Base-by-base conservation (phyloP, 2,888 invertebrate species). In the Taenaris catops region DNA sequence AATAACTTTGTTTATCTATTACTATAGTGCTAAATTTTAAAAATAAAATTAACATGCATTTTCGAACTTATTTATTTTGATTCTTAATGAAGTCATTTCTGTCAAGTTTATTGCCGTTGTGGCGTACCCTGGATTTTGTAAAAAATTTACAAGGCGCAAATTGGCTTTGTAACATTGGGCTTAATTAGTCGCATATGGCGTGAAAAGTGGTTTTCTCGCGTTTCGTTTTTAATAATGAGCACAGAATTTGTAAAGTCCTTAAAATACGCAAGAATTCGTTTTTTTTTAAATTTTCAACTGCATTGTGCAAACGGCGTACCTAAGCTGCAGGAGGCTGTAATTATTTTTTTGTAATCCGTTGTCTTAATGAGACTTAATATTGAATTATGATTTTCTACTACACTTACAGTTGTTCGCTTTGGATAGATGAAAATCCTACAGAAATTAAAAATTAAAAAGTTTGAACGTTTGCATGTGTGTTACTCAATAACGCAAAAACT, bases 61-160 rank as follows among this genome's bases (percentile, higher is more conserved):
- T n/a, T n/a, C n/a, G n/a, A n/a, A n/a, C n/a, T n/a, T n/a, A n/a
- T n/a, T n/a, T n/a, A n/a, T n/a, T n/a, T n/a, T n/a, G 74, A 76
- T 76, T 61, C 63, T 72, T 86, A 86, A 84, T 86, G 83, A 84
- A 84, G 75, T 70, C 71, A 72, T 86, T 86, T 78, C 57, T 66
- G 83, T 84, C 84, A 81, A 69, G 67, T 83, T 83, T 84, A 83
- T 83, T 75, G 70, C 79, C 70, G 78, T 86, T 75, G 83, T 68
- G 74, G 69, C 69, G 70, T 66, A 72, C 76, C 64, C 65, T 54
- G 72, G 80, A 76, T 80, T 81, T 80, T 68, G 71, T 67, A 60
- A 65, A 61, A 63, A 74, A 84, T 81, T 84, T 84, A 83, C 63
- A 74, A 69, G 64, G 72, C 70, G 74, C 64, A 76, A 84, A 84